Evolutionary conservation across 2,113 vertebrate genomes (phyloP).

Genomic region (Myrmecobius fasciatus): DNA sequence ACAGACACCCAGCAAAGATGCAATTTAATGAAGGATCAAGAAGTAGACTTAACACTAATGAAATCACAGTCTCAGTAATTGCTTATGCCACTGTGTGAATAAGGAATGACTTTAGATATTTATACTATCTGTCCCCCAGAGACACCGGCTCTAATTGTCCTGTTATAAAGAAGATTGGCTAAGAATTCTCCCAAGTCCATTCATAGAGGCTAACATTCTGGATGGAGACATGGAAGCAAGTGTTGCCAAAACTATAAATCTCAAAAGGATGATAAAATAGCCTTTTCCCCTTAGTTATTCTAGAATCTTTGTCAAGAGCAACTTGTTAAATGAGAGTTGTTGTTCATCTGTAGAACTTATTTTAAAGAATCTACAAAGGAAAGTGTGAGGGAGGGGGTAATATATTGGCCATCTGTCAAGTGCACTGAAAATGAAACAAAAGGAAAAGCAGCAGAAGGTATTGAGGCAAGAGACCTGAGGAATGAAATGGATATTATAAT

Average conservation of each 20-base stretch:
- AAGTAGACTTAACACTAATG: neutral
- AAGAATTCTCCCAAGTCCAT: neutral
- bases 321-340: neutral
- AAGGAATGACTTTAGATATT: slow-evolving; percentile 1
- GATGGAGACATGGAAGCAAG: neutral
- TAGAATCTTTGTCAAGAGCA: neutral
- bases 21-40: neutral
- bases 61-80: slow-evolving; percentile 6
- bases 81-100: neutral
- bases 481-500: neutral
- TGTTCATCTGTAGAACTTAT: neutral
- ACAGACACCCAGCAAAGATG: neutral
- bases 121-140: neutral
- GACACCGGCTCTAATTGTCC: neutral
- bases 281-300: neutral
- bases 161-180: neutral
- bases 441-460: neutral
- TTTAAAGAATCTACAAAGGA: neutral
- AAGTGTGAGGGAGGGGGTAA: neutral
- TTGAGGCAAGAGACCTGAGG: neutral
- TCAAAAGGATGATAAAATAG: neutral
- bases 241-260: neutral
- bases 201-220: neutral
- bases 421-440: neutral
- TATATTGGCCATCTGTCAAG: neutral